A percentile compares a stretch with the other conserved stretches of the same genome.
Conservation (phyloP, 2,888 invertebrate genomes). For the Apodemia zela region DNA sequence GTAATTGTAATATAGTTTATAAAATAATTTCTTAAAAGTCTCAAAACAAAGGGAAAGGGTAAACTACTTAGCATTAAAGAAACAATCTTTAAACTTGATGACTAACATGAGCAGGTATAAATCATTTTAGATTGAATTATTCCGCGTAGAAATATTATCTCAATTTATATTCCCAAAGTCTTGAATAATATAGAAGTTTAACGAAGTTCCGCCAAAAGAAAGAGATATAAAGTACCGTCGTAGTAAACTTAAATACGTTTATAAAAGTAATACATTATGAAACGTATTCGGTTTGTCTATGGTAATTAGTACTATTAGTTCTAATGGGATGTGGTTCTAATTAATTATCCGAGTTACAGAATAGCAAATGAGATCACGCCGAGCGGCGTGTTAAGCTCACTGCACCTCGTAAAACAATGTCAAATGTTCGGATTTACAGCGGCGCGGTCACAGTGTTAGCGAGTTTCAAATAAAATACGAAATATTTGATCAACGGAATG, state of each 20-base stretch:
- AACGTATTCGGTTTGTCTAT: neutral
- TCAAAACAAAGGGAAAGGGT: no score
- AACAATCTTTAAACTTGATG: no score
- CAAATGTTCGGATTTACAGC: neutral
- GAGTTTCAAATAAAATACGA: neutral
- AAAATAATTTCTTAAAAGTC: no score
- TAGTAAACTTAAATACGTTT: neutral
- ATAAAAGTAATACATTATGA: neutral
- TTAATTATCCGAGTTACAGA: constrained; percentile 6
- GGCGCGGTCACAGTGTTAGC: neutral
- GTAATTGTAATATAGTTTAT: no score
- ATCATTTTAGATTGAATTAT: no score
- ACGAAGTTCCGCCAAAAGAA: neutral
- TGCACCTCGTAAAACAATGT: constrained; percentile 17
- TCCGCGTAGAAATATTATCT: no score
- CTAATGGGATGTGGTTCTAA: constrained; percentile 1
- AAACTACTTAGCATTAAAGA: no score
- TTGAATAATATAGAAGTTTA: neutral
- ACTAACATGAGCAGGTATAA: no score
- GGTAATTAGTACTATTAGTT: constrained; percentile 7
- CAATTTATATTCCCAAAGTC: neutral
- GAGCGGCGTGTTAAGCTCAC: constrained; percentile 8
- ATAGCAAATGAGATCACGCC: constrained; percentile 15
- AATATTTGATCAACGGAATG: no score
- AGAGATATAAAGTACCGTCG: neutral